These are phyloP conservation scores for Mactra quadrangularis DNA, from an alignment of 1,140 invertebrate species.

Conservation along the genomic window DNA sequence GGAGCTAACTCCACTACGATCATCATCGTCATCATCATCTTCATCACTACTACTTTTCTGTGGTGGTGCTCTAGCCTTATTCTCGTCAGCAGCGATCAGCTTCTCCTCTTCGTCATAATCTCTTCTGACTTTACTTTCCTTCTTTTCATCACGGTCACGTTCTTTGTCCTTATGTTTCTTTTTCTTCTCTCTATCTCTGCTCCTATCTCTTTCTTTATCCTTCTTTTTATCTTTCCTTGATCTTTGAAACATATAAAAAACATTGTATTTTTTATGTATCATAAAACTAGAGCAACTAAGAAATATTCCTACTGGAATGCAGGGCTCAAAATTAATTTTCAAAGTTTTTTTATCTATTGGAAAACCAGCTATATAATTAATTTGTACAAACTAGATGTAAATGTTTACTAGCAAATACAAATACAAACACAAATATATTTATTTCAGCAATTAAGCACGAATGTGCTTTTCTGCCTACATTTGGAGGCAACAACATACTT, in stretches of 20 bases:
- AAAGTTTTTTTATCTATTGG: too few relatives aligned
- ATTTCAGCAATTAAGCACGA: too few relatives aligned
- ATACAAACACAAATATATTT: too few relatives aligned
- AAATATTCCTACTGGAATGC: too few relatives aligned
- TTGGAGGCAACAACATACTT: too few relatives aligned
- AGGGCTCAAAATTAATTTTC: too few relatives aligned
- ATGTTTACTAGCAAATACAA: too few relatives aligned
- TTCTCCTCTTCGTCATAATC: constrained; percentile 72
- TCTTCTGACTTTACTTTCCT: constrained; percentile 68
- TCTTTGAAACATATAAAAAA: constrained; percentile 47
- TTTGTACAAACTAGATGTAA: too few relatives aligned
- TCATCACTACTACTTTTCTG: constrained; percentile 68
- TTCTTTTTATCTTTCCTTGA: constrained; percentile 71
- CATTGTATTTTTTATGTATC: neutral
- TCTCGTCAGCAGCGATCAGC: constrained; percentile 59
- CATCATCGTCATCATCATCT: constrained; percentile 65
- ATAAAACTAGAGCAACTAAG: too few relatives aligned
- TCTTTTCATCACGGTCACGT: constrained; percentile 67
- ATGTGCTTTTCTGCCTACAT: too few relatives aligned
- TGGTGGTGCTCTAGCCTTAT: constrained; percentile 58
- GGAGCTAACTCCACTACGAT: constrained; percentile 21
- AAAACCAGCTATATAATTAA: too few relatives aligned
- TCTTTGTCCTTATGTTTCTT: constrained; percentile 68
- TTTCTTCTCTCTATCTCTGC: constrained; percentile 72
- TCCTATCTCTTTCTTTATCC: constrained; percentile 65